A percentile compares a stretch with the other conserved stretches of the same genome.
phyloP scores from a whole-genome alignment of 2,113 vertebrate genomes.

The Syrrhaptes paradoxus region DNA sequence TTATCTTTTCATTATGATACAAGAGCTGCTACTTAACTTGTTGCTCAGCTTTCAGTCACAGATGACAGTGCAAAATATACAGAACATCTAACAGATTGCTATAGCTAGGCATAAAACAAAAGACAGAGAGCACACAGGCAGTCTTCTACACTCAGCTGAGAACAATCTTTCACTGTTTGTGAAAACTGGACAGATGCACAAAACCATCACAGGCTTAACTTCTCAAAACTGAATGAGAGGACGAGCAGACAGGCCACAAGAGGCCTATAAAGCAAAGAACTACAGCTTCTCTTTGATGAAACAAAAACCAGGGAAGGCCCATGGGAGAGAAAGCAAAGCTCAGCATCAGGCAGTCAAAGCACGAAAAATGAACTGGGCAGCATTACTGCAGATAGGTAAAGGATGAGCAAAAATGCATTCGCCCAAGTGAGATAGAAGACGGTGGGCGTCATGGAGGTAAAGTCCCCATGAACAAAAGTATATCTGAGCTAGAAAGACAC shows the following conservation, averaged over 20 bases:
- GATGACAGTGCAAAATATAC: background rate
- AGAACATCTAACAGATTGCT: background rate
- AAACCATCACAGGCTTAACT: background rate
- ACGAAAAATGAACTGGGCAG: background rate
- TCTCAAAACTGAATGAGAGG: background rate
- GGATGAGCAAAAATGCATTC: background rate
- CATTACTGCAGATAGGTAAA: background rate
- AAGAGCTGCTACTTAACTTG: background rate
- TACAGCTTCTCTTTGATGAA: background rate
- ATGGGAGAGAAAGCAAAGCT: background rate
- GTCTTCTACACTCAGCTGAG: background rate
- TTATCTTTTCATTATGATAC: background rate
- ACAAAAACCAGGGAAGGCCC: background rate
- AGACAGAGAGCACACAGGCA: accelerated
- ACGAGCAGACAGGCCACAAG: background rate
- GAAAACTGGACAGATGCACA: background rate
- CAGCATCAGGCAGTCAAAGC: background rate
- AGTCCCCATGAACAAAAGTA: background rate
- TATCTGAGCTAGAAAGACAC: background rate
- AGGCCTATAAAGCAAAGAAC: background rate
- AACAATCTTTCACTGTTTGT: background rate
- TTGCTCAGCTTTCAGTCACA: background rate
- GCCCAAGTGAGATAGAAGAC: background rate
- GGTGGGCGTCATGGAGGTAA: background rate
- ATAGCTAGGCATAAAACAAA: background rate